Percentiles rank a stretch among this genome's conserved stretches.
Conservation (phyloP, 2,113 vertebrate genomes). For the Solenodon paradoxus region DNA sequence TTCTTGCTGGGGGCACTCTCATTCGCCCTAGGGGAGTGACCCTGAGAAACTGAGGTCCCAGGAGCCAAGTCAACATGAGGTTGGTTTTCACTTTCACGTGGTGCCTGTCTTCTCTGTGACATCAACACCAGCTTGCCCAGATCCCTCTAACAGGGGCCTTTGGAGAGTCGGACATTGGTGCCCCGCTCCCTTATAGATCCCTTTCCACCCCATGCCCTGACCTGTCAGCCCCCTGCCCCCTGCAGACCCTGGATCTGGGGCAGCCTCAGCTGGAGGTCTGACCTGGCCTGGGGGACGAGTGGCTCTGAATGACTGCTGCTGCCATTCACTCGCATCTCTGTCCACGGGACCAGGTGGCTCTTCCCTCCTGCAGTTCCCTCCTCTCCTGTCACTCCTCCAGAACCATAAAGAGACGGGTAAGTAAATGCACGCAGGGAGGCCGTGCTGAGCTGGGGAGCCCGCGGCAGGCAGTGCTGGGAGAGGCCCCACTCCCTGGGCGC, state of each 20-base stretch:
- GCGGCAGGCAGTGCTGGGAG: no score
- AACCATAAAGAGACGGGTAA: neutral
- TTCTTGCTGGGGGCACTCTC: neutral
- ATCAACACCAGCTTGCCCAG: neutral
- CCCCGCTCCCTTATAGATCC: no score
- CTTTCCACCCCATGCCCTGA: accelerated
- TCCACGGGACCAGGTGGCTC: neutral
- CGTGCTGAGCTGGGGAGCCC: neutral
- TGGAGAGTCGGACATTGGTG: no score
- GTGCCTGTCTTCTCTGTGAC: neutral
- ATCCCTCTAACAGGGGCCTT: no score
- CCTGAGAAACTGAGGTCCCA: neutral
- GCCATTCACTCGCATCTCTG: neutral
- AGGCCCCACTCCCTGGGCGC: no score
- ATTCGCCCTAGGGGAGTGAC: neutral
- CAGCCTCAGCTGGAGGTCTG: no score
- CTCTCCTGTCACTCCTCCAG: neutral
- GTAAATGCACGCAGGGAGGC: neutral
- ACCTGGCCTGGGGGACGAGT: accelerated
- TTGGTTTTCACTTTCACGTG: neutral
- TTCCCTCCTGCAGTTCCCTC: neutral
- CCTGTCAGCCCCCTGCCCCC: no score
- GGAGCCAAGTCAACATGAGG: neutral
- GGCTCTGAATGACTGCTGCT: neutral
- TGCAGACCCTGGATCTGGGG: neutral